These are phyloP conservation scores for Macquaria ambigua DNA, from an alignment of 2,113 vertebrate species.

Conservation along the genomic window DNA sequence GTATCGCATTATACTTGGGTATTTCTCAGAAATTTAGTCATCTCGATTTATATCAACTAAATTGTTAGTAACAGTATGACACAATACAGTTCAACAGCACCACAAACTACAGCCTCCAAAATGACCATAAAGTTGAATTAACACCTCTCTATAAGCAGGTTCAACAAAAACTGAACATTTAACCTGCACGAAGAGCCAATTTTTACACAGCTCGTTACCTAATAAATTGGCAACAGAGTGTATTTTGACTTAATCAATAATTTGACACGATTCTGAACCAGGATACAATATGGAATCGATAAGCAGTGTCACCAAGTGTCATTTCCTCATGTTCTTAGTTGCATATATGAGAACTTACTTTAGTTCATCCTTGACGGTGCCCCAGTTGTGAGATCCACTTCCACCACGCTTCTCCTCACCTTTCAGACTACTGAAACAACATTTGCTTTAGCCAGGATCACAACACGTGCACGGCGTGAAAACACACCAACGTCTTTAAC, in stretches of 20 bases:
- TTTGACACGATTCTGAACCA: not conserved
- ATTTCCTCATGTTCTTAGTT: not conserved
- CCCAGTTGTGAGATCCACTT: conserved; percentile 99
- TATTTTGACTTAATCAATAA: not conserved
- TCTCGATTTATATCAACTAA: not conserved
- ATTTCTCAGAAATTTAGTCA: not conserved
- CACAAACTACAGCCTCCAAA: not conserved
- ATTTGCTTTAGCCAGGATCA: conserved; percentile 66
- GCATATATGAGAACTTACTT: conserved; percentile 84
- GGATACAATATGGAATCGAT: not conserved
- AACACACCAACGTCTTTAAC: not conserved
- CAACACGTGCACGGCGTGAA: not conserved
- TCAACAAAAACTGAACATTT: not conserved
- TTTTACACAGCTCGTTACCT: not conserved
- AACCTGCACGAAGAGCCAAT: not conserved
- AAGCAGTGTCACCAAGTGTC: too few relatives aligned
- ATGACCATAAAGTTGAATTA: not conserved
- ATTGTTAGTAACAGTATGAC: not conserved
- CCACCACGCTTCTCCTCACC: conserved; percentile 98
- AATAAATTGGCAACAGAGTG: not conserved
- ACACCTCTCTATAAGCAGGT: not conserved
- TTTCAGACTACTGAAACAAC: conserved; percentile 97
- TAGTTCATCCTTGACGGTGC: conserved; percentile 97
- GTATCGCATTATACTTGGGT: not conserved
- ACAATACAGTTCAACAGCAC: not conserved